These are phyloP conservation scores for Ceyx melanurus DNA, from an alignment of 2,113 vertebrate species.

Conservation along the genomic window DNA sequence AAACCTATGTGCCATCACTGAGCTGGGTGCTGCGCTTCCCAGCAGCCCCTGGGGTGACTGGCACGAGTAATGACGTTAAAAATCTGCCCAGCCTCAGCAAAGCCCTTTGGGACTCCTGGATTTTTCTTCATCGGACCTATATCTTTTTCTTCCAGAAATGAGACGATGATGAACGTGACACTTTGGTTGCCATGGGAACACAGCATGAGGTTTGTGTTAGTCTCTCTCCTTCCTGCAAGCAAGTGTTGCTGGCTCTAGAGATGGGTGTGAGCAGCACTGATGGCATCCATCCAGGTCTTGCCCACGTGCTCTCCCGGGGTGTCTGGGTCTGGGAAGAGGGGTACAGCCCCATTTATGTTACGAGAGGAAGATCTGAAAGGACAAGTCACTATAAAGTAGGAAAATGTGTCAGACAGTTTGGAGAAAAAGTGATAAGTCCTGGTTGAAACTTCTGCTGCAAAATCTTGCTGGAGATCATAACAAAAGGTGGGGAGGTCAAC, in stretches of 20 bases:
- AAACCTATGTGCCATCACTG: not conserved
- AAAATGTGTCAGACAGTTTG: not conserved
- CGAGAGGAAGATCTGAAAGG: not conserved
- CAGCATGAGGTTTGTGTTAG: not conserved
- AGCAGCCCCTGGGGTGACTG: not conserved
- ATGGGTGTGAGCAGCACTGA: not conserved
- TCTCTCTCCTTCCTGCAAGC: not conserved
- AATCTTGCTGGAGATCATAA: not conserved
- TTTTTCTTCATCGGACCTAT: not conserved
- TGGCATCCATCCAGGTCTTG: not conserved
- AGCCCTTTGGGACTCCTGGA: not conserved
- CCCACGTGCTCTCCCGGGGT: rapidly evolving
- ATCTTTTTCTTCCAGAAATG: not conserved
- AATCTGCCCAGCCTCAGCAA: not conserved
- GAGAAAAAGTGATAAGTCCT: not conserved
- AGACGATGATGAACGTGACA: constrained; percentile 12
- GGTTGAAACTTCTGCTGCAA: not conserved
- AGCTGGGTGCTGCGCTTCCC: not conserved
- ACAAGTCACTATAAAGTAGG: not conserved
- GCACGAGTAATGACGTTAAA: not conserved
- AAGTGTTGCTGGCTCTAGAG: not conserved
- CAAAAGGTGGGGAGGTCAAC: not conserved
- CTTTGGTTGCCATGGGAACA: constrained; percentile 53
- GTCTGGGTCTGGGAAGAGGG: not conserved
- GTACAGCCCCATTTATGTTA: not conserved